Evolutionary conservation across 2,888 invertebrate species (phyloP), one percentile per base, ranked within the genome.

Genomic region (Rhaphigaster nebulosa): DNA sequence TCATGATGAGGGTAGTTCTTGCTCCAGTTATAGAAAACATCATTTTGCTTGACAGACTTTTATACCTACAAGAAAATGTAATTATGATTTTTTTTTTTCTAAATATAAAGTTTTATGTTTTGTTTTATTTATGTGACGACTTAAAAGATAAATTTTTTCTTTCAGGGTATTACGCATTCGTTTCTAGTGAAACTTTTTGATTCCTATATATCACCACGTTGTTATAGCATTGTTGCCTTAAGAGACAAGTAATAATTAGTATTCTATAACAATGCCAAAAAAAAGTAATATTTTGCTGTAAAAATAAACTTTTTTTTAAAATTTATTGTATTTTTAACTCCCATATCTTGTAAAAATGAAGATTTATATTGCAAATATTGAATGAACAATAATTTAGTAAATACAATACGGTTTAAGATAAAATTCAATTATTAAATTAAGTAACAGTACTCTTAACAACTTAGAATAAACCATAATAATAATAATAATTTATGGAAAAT

Each of bases 21-120:
- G 97, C 98, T 0, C 97, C 97, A 34, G 95, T 97, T 38, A 94
- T 98, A 34, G 98, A 98, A 93, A 95, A 96, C 92, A 94, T 98
- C 6, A 96, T 98, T 93, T 94, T 98, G 91, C 94, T 98, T 90
- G 98, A 99, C 94, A 95, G 98, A 92, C 93, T 97, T 80, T 94
- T 97, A 92, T 98, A 95, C 95, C 95, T 98, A 54, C 94, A 95
- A 91, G 97, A 98, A 93, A 94, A 94, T 94, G 95, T 94, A 92
- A 92, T 76, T 38, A 76, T 38, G 6, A 76, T 76, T 76, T 76
- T 23, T 29, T 88, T 87, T 90, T 38, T 41, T 45, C 90, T 90
- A 26, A 88, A 45, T 34, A 38, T 56, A 84, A 45, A 89, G 38
- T 80, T 88, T 90, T 91, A n/a, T n/a, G n/a, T 84, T 90, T 90